phyloP scores from a whole-genome alignment of 1,140 invertebrate species.

The Drosophila rhopaloa region DNA sequence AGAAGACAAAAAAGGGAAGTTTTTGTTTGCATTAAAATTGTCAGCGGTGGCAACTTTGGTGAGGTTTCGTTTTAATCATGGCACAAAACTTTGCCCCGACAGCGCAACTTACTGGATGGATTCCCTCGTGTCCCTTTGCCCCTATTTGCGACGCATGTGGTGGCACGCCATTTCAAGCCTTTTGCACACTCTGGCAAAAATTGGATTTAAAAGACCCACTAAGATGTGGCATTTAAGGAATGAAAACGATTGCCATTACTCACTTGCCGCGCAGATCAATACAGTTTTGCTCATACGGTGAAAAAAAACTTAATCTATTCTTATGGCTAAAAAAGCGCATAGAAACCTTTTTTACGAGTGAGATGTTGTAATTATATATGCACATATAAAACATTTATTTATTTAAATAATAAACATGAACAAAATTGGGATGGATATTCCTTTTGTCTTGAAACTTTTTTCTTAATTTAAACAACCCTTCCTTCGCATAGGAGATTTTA shows the following conservation, averaged over 20 bases:
- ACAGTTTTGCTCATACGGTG: no score
- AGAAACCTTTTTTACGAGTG: no score
- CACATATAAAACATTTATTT: no score
- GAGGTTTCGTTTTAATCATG: slow-evolving; percentile 66
- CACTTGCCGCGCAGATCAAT: neutral
- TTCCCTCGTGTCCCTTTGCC: neutral
- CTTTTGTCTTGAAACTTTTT: no score
- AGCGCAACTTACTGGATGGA: slow-evolving; percentile 19
- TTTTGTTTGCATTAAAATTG: slow-evolving; percentile 71
- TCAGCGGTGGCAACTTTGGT: slow-evolving; percentile 61
- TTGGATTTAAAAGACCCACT: neutral
- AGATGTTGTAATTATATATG: no score
- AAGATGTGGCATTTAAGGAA: no score
- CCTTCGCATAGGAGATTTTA: no score
- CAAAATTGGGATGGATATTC: no score
- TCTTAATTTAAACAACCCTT: no score
- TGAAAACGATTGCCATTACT: neutral
- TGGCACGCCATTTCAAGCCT: slow-evolving; percentile 10
- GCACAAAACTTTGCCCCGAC: slow-evolving; percentile 51
- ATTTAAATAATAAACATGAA: no score
- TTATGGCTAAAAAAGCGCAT: no score
- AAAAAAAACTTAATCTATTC: no score
- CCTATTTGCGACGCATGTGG: slow-evolving; percentile 24
- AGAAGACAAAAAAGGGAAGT: slow-evolving; percentile 11
- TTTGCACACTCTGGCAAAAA: slow-evolving; percentile 2